Base-by-base conservation (phyloP, 2,113 vertebrate species). In the Loxodonta africana region DNA sequence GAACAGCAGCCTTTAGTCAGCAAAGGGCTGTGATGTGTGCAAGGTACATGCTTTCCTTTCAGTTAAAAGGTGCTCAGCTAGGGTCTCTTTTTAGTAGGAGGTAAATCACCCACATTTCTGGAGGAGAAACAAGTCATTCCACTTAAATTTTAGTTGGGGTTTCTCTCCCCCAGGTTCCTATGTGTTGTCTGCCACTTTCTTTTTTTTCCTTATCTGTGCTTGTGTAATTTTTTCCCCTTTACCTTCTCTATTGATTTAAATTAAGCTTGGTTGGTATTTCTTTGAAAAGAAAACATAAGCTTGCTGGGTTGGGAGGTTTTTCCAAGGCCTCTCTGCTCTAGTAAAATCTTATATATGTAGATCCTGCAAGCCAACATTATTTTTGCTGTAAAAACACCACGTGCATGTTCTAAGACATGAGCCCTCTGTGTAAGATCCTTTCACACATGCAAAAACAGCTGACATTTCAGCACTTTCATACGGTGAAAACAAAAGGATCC, bases 301-400 rank as follows among this genome's bases (percentile, higher is more conserved):
- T 53, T 69, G 30, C 94, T 97, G 95, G 94, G 60, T 97, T 94
- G 94, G 81, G 53, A 97, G 95, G 81, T 97, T 98, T 98, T 97
- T 90, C 83, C 93, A 95, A 98, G 96, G 73, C 97, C 96, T 98
- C 97, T 48, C 48, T 83, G 83, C 97, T 95, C 97, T 97, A 97
- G 97, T 98, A 98, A 99, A 98, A 97, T 92, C 78, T 65, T 97
- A 41, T 78, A 51, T 95, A 95, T 4, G 20, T 96, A 97, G 95
- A 92, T 89, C 95, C 80, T 98, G 91, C 93, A 98, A 98, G 98
- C 76, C 95, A 98, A 98, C 91, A 60, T 97, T 98, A 98, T 97
- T 98, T 98, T 98, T 99, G 89, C 92, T 98, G 90, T 97, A 97
- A 98, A 98, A 98, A 98, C 92, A 98, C 82, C 96, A 96, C 0